These are phyloP conservation scores for Gorilla gorilla DNA, from an alignment of 2,113 vertebrate genomes.

Conservation along the genomic window DNA sequence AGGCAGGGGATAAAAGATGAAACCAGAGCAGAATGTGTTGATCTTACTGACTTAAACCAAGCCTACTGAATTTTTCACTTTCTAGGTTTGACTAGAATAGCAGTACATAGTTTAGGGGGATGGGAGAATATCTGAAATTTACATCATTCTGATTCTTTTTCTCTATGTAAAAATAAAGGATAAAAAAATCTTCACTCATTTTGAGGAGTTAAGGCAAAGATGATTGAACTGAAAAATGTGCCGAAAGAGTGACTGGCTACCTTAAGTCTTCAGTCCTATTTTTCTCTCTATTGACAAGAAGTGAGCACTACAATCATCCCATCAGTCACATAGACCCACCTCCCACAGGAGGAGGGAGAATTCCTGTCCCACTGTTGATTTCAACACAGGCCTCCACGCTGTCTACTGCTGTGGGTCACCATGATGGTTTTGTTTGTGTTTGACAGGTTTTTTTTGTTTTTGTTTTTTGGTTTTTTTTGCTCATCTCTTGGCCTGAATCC, in stretches of 20 bases:
- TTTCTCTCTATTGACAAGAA: background rate
- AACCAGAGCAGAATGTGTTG: background rate
- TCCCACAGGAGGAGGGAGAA: background rate
- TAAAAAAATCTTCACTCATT: background rate
- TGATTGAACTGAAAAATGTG: background rate
- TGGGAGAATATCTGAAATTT: background rate
- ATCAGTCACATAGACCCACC: background rate
- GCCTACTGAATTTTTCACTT: background rate
- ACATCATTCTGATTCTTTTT: background rate
- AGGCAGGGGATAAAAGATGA: background rate
- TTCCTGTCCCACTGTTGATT: background rate
- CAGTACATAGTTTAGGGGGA: background rate
- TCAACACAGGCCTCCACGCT: fast-evolving
- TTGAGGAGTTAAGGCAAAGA: background rate
- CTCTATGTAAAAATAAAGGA: background rate
- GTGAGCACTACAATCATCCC: background rate
- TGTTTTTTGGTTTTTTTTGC: background rate
- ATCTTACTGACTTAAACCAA: background rate
- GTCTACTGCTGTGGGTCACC: background rate
- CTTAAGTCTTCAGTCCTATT: background rate
- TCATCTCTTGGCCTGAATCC: background rate
- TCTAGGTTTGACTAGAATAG: background rate
- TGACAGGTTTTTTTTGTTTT: background rate
- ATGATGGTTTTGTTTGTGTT: background rate
- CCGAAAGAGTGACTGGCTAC: background rate